These are phyloP conservation scores for Parnassius orleans DNA, from an alignment of 2,888 invertebrate species.

Conservation along the genomic window DNA sequence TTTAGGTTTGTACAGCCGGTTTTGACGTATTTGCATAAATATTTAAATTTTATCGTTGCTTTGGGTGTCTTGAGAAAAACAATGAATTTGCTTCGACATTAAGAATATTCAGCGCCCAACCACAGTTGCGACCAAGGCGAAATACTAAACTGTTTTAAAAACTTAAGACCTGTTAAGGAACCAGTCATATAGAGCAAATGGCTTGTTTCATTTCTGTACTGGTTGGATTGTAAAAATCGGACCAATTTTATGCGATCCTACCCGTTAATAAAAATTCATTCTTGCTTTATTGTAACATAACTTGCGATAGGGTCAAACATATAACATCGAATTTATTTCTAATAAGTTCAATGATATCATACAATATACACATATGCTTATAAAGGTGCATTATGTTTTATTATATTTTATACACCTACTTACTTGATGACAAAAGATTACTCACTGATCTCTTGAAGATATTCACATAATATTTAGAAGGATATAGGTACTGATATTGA, in stretches of 20 bases:
- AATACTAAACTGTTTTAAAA: slow-evolving; percentile 13
- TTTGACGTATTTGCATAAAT: slow-evolving; percentile 2
- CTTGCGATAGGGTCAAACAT: too few species aligned
- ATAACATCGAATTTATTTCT: too few species aligned
- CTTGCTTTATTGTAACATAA: too few species aligned
- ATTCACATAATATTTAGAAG: too few species aligned
- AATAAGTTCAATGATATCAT: too few species aligned
- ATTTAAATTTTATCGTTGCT: slow-evolving; percentile 11
- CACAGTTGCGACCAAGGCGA: slow-evolving; percentile 6
- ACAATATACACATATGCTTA: too few species aligned
- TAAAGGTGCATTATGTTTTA: too few species aligned
- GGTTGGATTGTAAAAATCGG: slow-evolving; percentile 5
- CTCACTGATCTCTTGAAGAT: too few species aligned
- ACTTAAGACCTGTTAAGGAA: slow-evolving; percentile 19
- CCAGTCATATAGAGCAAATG: slow-evolving; percentile 15
- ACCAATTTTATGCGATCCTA: slow-evolving; percentile 7
- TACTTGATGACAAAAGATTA: too few species aligned
- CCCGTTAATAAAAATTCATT: background rate
- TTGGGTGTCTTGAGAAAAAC: background rate
- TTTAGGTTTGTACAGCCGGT: slow-evolving; percentile 5
- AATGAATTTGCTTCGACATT: slow-evolving; percentile 6
- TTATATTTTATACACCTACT: too few species aligned
- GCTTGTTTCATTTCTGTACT: slow-evolving; percentile 1
- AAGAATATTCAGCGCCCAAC: slow-evolving; percentile 4
- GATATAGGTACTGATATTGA: too few species aligned